A percentile compares a stretch with the other conserved stretches of the same genome.
phyloP scores from a whole-genome alignment of 2,113 vertebrate species.

The rat (Rattus norvegicus) region GRCr8 NC_086031.1:37440501-37441000 shows the following conservation, averaged over 20 bases:
- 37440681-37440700: background rate
- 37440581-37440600: background rate
- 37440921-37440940: background rate
- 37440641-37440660: background rate
- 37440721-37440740: background rate
- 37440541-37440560: background rate
- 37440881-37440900: background rate
- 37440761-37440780: background rate
- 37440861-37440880: background rate
- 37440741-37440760: background rate
- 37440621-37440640: background rate
- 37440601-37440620: background rate
- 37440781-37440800: background rate
- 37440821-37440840: background rate
- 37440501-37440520: background rate
- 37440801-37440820: background rate
- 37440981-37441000: background rate
- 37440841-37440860: background rate
- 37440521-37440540: background rate
- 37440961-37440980: background rate
- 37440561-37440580: background rate
- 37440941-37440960: background rate
- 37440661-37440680: background rate
- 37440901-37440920: background rate
- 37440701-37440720: background rate